Percentiles rank a stretch among this genome's conserved stretches.
These are phyloP conservation scores for Centroberyx gerrardi DNA, from an alignment of 2,797 vertebrate genomes.

Conservation along the genomic window DNA sequence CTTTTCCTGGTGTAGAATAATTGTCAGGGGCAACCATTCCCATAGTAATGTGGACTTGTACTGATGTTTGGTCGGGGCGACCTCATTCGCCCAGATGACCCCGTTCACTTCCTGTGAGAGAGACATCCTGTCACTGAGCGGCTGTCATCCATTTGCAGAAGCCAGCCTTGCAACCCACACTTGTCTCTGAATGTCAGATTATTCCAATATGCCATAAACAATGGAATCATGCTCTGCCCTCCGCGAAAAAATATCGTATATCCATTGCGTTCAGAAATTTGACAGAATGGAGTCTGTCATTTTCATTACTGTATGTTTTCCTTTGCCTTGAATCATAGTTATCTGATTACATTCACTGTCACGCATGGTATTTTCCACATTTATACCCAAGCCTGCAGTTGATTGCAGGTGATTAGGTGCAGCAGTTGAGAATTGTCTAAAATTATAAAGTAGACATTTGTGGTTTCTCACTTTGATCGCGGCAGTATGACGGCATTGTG, in stretches of 20 bases:
- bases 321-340: constrained; percentile 36
- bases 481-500: constrained; percentile 12
- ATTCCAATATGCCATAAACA: constrained; percentile 71
- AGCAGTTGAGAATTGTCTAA: constrained; percentile 23
- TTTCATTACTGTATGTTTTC: constrained; percentile 49
- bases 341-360: constrained; percentile 57
- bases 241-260: constrained; percentile 10
- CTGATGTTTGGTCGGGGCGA: constrained; percentile 37
- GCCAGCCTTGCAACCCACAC: constrained; percentile 42
- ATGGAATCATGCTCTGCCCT: constrained; percentile 41
- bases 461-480: constrained; percentile 48
- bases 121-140: constrained; percentile 49
- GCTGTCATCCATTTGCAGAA: constrained; percentile 63
- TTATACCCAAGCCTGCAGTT: constrained; percentile 23
- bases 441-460: constrained; percentile 42
- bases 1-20: neutral
- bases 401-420: constrained; percentile 62
- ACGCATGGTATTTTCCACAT: constrained; percentile 2
- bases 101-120: constrained; percentile 48
- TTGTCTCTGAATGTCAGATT: constrained; percentile 54
- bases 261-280: constrained; percentile 20
- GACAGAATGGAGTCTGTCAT: constrained; percentile 49
- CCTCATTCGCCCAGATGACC: constrained; percentile 38
- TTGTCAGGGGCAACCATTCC: constrained; percentile 9
- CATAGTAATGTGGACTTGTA: neutral